A percentile compares a stretch with the other conserved stretches of the same genome.
Evolutionary conservation across 2,888 invertebrate species (phyloP).

Genomic region (Cancer borealis): DNA sequence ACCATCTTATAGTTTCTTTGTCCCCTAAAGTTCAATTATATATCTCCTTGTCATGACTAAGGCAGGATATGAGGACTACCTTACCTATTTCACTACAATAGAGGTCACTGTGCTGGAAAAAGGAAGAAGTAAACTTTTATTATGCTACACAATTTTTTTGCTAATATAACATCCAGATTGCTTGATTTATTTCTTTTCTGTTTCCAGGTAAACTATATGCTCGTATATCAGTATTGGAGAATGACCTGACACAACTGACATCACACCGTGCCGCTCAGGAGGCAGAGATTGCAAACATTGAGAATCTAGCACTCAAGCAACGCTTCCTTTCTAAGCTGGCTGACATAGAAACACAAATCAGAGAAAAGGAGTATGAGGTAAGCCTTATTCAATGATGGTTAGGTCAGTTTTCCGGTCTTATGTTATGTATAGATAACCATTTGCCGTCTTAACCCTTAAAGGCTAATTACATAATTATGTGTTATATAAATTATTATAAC

Average conservation of each 20-base stretch:
- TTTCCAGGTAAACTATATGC: conserved; percentile 71
- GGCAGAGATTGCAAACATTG: conserved; percentile 75
- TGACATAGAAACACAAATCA: conserved; percentile 69
- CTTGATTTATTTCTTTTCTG: background rate
- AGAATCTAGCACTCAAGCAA: conserved; percentile 76
- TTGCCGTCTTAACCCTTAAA: background rate
- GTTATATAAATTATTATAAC: background rate
- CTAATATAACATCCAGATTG: background rate
- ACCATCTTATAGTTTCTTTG: background rate
- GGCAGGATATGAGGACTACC: background rate
- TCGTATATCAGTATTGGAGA: conserved; percentile 68
- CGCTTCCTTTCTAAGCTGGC: conserved; percentile 72
- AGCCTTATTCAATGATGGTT: background rate
- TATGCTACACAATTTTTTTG: background rate
- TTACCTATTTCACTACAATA: background rate
- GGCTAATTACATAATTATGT: too few species aligned
- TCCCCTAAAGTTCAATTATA: background rate
- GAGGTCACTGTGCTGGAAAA: background rate
- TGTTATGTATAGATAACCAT: background rate
- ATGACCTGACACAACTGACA: conserved; percentile 66
- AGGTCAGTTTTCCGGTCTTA: background rate
- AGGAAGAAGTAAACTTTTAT: background rate
- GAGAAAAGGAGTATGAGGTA: conserved; percentile 73
- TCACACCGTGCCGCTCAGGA: conserved; percentile 72
- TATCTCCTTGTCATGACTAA: background rate